These are phyloP conservation scores for Proterorhinus semilunaris DNA, from an alignment of 2,113 vertebrate species.

Conservation along the genomic window DNA sequence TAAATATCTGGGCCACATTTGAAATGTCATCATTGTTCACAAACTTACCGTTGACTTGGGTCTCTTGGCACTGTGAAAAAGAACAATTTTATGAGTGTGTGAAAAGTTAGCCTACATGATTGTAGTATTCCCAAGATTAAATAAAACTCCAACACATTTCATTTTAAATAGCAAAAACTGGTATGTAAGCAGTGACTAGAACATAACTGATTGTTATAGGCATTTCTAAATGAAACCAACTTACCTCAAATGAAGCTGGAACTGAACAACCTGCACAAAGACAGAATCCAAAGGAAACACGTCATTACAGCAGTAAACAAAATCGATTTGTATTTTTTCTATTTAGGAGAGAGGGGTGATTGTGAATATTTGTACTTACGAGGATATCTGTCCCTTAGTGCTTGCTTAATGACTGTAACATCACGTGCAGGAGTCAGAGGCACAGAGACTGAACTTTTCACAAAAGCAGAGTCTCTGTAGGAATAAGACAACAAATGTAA, in stretches of 20 bases:
- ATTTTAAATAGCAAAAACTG: not conserved
- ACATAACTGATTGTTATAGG: no score
- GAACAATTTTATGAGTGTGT: slow-evolving; percentile 2
- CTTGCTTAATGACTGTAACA: slow-evolving; percentile 10
- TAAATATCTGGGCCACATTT: not conserved
- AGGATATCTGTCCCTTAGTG: slow-evolving; percentile 15
- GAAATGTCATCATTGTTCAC: not conserved
- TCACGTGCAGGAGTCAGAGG: not conserved
- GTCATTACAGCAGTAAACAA: not conserved
- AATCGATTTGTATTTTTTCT: not conserved
- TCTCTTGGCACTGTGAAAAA: slow-evolving; percentile 46
- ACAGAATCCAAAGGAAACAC: not conserved
- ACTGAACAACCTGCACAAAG: slow-evolving; percentile 13
- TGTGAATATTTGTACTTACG: slow-evolving; percentile 10
- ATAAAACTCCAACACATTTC: no score
- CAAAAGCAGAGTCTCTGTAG: slow-evolving; percentile 21
- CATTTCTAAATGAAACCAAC: not conserved
- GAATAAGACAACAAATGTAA: not conserved
- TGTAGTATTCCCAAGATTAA: no score
- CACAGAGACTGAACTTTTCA: slow-evolving; percentile 15
- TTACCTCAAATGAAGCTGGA: slow-evolving; percentile 22
- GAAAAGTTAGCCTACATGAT: not conserved
- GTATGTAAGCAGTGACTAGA: not conserved
- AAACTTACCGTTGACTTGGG: slow-evolving; percentile 46
- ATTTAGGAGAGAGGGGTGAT: not conserved